Evolutionary conservation across 2,113 vertebrate species (phyloP).

Genomic region (Xiphias gladius): DNA sequence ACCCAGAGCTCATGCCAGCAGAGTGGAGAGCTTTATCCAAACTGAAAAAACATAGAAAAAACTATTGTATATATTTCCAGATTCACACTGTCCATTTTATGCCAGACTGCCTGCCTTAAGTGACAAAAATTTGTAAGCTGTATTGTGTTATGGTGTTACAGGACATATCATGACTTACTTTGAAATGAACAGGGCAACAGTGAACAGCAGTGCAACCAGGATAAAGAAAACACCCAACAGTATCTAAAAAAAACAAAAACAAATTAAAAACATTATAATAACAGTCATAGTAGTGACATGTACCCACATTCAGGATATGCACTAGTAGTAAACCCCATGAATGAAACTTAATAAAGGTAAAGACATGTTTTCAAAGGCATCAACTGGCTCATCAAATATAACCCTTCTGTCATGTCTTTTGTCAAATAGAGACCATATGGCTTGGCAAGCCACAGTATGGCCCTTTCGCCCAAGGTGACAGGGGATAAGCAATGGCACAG

Average conservation of each 20-base stretch:
- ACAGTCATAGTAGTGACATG: neutral
- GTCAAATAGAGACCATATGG: conserved; percentile 78
- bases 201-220: conserved; percentile 94
- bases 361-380: conserved; percentile 35
- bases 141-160: neutral
- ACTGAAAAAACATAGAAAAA: conserved; percentile 67
- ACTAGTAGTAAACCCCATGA: neutral
- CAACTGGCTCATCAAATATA: conserved; percentile 46
- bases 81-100: neutral
- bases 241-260: conserved; percentile 85
- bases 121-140: neutral
- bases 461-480: conserved; percentile 65
- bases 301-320: neutral
- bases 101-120: neutral
- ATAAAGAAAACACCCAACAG: conserved; percentile 94
- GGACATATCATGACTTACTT: conserved; percentile 89
- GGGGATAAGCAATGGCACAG: conserved; percentile 52
- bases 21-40: conserved; percentile 93
- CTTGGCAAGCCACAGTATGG: conserved; percentile 64
- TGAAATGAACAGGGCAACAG: conserved; percentile 94
- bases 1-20: conserved; percentile 94
- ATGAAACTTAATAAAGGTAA: conserved; percentile 8
- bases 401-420: conserved; percentile 60
- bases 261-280: neutral
- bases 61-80: neutral